Conservation (phyloP, 53 echinoderm and acorn worm species). For the Paelopatides confundens region DNA sequence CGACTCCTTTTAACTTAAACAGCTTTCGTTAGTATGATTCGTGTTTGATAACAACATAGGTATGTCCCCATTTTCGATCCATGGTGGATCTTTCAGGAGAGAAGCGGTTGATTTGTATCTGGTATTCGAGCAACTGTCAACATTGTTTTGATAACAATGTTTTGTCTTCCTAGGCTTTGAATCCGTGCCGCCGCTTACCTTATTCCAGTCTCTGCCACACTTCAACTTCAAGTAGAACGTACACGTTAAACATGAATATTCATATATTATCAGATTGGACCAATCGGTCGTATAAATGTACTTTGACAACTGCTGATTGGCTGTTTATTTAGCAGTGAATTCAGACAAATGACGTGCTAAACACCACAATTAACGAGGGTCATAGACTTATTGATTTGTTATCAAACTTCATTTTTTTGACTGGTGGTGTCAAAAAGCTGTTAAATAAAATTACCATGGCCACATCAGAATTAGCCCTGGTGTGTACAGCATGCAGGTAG, state of each 20-base stretch:
- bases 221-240: too few relatives aligned
- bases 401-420: neutral
- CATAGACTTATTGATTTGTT: neutral
- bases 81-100: too few relatives aligned
- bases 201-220: too few relatives aligned
- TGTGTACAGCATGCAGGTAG: neutral
- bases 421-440: neutral
- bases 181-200: too few relatives aligned
- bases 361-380: neutral
- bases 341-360: neutral
- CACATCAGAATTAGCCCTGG: neutral
- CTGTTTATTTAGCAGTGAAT: neutral
- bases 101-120: too few relatives aligned
- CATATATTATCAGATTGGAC: neutral
- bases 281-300: neutral
- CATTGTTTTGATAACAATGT: too few relatives aligned
- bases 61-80: too few relatives aligned
- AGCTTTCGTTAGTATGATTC: too few relatives aligned
- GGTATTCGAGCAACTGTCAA: too few relatives aligned
- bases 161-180: too few relatives aligned
- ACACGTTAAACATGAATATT: neutral
- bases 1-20: too few relatives aligned
- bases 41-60: too few relatives aligned
- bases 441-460: neutral
- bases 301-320: slow-evolving; percentile 17